phyloP scores from a whole-genome alignment of 1,140 invertebrate genomes.

The Ctenoplectra terminalis region DNA sequence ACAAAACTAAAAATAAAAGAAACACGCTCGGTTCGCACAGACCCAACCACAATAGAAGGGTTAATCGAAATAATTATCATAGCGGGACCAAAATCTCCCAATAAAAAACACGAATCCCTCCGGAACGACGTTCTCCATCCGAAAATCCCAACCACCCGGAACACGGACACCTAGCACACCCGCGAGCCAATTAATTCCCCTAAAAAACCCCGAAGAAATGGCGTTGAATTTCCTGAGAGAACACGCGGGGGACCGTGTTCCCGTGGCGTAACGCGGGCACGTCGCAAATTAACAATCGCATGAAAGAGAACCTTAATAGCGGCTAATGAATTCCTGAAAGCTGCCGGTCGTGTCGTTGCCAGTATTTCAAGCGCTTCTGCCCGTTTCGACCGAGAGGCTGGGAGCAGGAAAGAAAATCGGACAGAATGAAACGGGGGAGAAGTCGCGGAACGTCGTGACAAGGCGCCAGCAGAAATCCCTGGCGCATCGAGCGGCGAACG shows the following conservation, averaged over 20 bases:
- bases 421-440: too few relatives aligned
- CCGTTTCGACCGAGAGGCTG: too few relatives aligned
- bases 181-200: background rate
- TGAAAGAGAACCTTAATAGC: constrained; percentile 26
- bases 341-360: background rate
- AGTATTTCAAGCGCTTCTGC: constrained; percentile 9
- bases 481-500: background rate
- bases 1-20: too few relatives aligned
- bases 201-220: background rate
- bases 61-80: too few relatives aligned
- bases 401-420: too few relatives aligned
- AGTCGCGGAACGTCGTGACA: background rate
- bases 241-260: too few relatives aligned
- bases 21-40: too few relatives aligned
- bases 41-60: too few relatives aligned
- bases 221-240: too few relatives aligned
- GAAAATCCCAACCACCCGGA: too few relatives aligned
- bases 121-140: background rate
- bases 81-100: too few relatives aligned
- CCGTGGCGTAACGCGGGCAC: background rate
- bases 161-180: background rate
- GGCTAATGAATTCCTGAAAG: constrained; percentile 42
- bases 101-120: too few relatives aligned
- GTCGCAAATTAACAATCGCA: constrained; percentile 33
- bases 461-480: background rate